Conservation (phyloP, 64 coral and sea anemone species). For the Pocillopora damicornis region DNA sequence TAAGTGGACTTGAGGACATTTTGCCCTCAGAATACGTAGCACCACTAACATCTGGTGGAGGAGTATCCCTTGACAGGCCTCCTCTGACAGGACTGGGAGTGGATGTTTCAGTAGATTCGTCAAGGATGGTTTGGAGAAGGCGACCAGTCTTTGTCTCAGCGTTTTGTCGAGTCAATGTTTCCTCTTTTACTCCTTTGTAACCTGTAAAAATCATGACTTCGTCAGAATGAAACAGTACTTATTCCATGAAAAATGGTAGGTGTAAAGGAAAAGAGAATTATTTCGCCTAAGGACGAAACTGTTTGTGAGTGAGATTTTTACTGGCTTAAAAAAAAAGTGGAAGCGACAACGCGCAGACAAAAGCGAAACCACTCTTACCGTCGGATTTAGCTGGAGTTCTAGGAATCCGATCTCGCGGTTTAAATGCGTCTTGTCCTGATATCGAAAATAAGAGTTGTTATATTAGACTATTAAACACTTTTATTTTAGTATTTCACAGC, state of each 20-base stretch:
- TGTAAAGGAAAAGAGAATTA: background rate
- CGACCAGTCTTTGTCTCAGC: conserved; percentile 22
- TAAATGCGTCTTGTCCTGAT: conserved; percentile 53
- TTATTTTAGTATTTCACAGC: background rate
- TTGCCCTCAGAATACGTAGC: conserved; percentile 1
- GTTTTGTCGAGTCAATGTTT: background rate
- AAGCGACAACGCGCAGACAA: background rate
- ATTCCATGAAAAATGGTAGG: background rate
- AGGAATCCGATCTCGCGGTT: conserved; percentile 49
- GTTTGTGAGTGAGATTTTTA: background rate
- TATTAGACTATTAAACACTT: background rate
- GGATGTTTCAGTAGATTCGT: background rate
- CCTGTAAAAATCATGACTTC: background rate
- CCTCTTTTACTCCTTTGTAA: background rate
- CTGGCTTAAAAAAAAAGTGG: background rate
- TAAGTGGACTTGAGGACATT: background rate
- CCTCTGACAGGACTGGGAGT: conserved; percentile 2
- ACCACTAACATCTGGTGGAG: background rate
- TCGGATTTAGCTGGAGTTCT: conserved; percentile 48
- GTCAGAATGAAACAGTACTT: background rate
- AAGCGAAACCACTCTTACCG: conserved; percentile 16
- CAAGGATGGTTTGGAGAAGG: conserved; percentile 43
- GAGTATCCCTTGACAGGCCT: background rate
- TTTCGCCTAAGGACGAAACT: background rate
- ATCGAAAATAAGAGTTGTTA: background rate